A percentile compares a stretch with the other conserved stretches of the same genome.
Conservation (phyloP, 1,140 invertebrate genomes). For the Pomacea maculata region DNA sequence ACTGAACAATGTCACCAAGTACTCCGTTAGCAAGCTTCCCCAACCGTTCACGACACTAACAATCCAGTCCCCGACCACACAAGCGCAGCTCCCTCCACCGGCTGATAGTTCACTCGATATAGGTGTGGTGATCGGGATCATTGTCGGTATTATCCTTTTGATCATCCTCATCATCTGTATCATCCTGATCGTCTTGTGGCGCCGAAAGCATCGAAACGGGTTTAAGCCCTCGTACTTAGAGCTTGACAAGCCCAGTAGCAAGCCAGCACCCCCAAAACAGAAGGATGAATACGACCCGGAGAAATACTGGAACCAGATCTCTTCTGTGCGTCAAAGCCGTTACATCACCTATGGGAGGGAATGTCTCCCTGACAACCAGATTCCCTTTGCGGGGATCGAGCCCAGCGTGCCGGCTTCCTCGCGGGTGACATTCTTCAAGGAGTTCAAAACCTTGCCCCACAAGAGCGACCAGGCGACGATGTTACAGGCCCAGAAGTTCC, state of each 20-base stretch:
- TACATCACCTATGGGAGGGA: conserved; percentile 50
- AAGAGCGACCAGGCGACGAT: conserved; percentile 30
- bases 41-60: conserved; percentile 29
- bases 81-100: not conserved
- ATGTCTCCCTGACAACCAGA: conserved; percentile 35
- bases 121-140: conserved; percentile 37
- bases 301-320: conserved; percentile 57
- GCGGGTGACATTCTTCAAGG: conserved; percentile 53
- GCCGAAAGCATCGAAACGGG: conserved; percentile 23
- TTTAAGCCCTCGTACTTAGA: conserved; percentile 19
- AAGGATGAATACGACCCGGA: conserved; percentile 32
- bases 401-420: conserved; percentile 9
- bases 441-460: conserved; percentile 57
- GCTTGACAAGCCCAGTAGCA: conserved; percentile 29
- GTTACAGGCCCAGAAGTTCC: conserved; percentile 40
- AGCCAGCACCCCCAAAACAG: conserved; percentile 4
- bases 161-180: conserved; percentile 45
- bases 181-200: conserved; percentile 36
- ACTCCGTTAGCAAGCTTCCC: conserved; percentile 36
- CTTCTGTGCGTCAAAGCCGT: conserved; percentile 47
- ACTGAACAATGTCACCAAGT: conserved; percentile 44
- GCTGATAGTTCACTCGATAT: conserved; percentile 23
- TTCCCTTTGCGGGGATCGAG: not conserved
- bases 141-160: conserved; percentile 37
- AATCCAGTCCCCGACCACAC: conserved; percentile 19